Conservation (phyloP, 2,113 vertebrate species). For the Uria aalge region DNA sequence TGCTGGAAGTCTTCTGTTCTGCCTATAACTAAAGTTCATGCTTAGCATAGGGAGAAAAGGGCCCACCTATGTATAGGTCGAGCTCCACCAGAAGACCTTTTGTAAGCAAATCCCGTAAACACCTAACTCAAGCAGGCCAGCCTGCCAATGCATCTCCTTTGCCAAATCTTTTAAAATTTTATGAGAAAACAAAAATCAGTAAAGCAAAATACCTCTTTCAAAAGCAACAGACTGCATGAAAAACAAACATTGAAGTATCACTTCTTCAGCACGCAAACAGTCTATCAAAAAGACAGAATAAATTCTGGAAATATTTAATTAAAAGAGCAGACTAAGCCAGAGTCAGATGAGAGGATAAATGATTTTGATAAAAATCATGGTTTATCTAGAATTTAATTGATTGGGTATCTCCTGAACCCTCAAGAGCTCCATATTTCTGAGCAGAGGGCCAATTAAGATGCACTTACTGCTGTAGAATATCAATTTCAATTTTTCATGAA, state of each 20-base stretch:
- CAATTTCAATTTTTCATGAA: neutral
- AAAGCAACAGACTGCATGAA: neutral
- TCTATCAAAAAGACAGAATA: neutral
- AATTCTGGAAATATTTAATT: neutral
- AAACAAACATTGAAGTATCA: neutral
- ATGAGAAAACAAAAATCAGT: neutral
- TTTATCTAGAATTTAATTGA: neutral
- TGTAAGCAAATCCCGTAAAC: neutral
- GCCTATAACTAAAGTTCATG: neutral
- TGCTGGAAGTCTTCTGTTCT: neutral
- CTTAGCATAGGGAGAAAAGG: neutral
- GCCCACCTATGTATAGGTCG: neutral
- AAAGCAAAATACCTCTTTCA: neutral
- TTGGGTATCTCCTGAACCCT: neutral
- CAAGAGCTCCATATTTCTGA: neutral
- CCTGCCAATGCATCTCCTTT: neutral
- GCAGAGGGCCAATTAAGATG: neutral
- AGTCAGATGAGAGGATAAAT: neutral
- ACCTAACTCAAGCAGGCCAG: neutral
- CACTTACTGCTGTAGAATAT: neutral
- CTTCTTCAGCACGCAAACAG: neutral
- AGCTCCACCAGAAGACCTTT: neutral
- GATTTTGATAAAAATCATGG: neutral
- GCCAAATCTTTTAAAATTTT: neutral
- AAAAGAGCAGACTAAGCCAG: neutral